Evolutionary conservation across 2,888 invertebrate species (phyloP), one percentile per base, ranked within the genome.

Genomic region (Cosmopolites sordidus): DNA sequence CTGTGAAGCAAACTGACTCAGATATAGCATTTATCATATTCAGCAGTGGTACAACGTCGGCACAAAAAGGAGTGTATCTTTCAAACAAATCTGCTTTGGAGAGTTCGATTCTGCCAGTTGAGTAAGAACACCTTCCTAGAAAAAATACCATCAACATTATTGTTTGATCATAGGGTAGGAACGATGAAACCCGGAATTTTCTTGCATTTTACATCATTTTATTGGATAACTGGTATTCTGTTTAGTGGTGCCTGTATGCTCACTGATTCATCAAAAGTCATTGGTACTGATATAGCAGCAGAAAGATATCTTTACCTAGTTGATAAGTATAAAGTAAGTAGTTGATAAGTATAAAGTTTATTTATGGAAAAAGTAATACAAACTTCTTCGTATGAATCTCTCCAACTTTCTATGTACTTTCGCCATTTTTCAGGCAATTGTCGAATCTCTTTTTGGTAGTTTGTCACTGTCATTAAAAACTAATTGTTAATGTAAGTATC

Each of bases 21-120:
- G 59, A 63, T 14, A 65, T 62, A 1, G 64, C 63, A 1, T 22
- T 64, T 1, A 63, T 69, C 43, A 57, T 61, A 22, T 69, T 67
- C 46, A 67, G 66, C 17, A 70, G 69, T 53, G 70, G 68, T 1
- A 66, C 64, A 4, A 67, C 66, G 9, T 67, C 66, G 11, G 43
- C 60, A 14, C 63, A 65, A 4, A 67, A 68, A 56, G 65, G 62
- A 48, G 59, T 66, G 15, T 64, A 62, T 47, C 16, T 61, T n/a
- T 60, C 62, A 2, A 51, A 59, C n/a, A 33, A 11, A 11, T 33
- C n/a, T 33, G 33, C 33, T 33, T n/a, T 33, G 33, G n/a, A 33
- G 9, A 9, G 27, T 6, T 5, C 6, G 9, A 27, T 5, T 6
- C 9, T 27, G 9, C 5, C 9, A 27, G 9, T 27, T 27, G 27